phyloP scores from a whole-genome alignment of 2,797 vertebrate genomes.

The Ptychobarbus kaznakovi region DNA sequence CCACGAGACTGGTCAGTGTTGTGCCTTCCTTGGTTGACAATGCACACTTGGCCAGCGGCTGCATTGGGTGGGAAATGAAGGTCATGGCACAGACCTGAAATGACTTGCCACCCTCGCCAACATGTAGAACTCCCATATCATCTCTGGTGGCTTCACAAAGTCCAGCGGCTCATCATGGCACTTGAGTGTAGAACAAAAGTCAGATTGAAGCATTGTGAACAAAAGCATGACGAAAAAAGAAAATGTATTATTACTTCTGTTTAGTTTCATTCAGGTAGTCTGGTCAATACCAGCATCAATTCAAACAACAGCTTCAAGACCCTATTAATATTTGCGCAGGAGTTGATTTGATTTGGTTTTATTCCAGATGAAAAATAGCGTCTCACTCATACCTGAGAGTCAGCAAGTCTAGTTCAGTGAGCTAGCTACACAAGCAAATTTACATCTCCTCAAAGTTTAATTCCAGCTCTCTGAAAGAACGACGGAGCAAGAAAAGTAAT shows the following conservation, averaged over 20 bases:
- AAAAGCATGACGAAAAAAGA: neutral
- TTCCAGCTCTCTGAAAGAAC: neutral
- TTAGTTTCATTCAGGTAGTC: slow-evolving; percentile 2
- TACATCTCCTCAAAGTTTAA: slow-evolving; percentile 11
- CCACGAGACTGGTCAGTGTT: slow-evolving; percentile 52
- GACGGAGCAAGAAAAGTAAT: neutral
- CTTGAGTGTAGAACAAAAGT: too few species aligned
- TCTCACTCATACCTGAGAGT: neutral
- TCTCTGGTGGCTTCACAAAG: too few species aligned
- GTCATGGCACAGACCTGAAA: slow-evolving; percentile 55
- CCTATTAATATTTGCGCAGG: neutral
- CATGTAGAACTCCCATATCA: slow-evolving; percentile 44
- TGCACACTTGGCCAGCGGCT: slow-evolving; percentile 48
- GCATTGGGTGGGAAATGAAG: slow-evolving; percentile 40
- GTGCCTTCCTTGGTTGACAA: slow-evolving; percentile 62
- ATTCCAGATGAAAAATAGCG: neutral
- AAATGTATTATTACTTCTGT: neutral
- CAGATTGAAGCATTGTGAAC: slow-evolving; percentile 11
- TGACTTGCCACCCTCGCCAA: slow-evolving; percentile 43
- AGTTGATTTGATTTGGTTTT: neutral
- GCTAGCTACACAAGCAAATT: neutral
- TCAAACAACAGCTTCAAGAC: neutral
- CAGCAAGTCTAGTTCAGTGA: neutral
- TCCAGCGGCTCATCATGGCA: too few species aligned
- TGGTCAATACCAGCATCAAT: neutral